Conservation (phyloP, 1,140 invertebrate genomes). For the Drosophila insularis region DNA sequence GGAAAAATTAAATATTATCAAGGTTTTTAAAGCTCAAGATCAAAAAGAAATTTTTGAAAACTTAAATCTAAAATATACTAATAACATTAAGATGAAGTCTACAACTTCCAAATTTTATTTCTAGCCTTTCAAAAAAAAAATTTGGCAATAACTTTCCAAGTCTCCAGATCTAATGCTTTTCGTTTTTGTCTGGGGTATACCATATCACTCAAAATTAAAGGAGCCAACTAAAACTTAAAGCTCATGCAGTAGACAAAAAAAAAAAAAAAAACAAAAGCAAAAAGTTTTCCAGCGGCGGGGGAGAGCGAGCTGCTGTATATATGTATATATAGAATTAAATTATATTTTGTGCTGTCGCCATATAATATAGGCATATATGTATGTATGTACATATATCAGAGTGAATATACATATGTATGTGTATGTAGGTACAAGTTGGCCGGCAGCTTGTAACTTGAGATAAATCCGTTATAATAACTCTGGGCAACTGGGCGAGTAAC, state of each 20-base stretch:
- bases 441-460: slow-evolving; percentile 70
- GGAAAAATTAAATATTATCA: too few species aligned
- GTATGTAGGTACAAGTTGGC: slow-evolving; percentile 18
- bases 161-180: too few species aligned
- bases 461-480: slow-evolving; percentile 80
- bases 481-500: slow-evolving; percentile 51
- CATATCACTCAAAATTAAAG: neutral
- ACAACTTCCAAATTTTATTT: too few species aligned
- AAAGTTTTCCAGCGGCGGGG: slow-evolving; percentile 41
- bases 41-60: too few species aligned
- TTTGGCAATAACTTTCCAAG: too few species aligned
- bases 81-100: too few species aligned
- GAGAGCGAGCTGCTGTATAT: neutral
- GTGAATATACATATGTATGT: neutral
- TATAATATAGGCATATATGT: neutral
- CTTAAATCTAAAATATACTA: too few species aligned
- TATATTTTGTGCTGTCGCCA: slow-evolving; percentile 54
- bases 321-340: slow-evolving; percentile 56
- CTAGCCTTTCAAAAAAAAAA: too few species aligned
- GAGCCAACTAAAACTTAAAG: slow-evolving; percentile 13
- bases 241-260: slow-evolving; percentile 14
- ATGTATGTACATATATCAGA: neutral
- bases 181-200: too few species aligned
- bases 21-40: too few species aligned
- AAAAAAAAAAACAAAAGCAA: too few species aligned